Evolutionary conservation across 2,113 vertebrate genomes (phyloP).

Genomic region (Apaloderma vittatum): DNA sequence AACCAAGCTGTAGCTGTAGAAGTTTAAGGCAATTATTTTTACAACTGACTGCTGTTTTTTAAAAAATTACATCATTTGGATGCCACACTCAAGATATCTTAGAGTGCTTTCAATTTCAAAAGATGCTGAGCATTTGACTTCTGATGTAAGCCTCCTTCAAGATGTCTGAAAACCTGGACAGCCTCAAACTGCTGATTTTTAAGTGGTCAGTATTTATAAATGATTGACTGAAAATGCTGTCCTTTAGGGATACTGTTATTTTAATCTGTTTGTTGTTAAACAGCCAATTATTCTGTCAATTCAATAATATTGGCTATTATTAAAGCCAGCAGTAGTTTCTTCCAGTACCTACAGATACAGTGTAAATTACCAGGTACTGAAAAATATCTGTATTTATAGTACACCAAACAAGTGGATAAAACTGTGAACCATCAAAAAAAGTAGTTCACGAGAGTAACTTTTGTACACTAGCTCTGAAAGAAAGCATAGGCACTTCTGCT

Average conservation of each 20-base stretch:
- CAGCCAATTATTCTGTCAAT: no score
- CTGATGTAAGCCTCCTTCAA: neutral
- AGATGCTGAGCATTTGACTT: neutral
- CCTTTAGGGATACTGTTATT: neutral
- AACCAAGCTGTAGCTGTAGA: neutral
- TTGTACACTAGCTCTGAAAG: neutral
- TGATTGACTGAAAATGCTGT: neutral
- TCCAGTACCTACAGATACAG: neutral
- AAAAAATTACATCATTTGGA: neutral
- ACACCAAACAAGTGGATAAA: neutral
- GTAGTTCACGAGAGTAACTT: neutral
- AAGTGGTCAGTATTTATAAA: neutral
- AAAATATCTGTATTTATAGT: neutral
- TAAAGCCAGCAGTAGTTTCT: neutral
- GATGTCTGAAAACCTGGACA: neutral
- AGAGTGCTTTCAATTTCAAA: neutral
- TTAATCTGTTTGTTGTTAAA: neutral
- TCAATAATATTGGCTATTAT: no score
- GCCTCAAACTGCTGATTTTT: neutral
- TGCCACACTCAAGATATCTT: neutral
- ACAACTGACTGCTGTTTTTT: neutral
- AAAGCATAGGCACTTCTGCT: slow-evolving; percentile 62
- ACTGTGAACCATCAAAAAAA: neutral
- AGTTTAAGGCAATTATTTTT: neutral
- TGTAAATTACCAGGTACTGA: neutral